Evolutionary conservation across 2,888 invertebrate species (phyloP), one percentile per base, ranked within the genome.

Genomic region (Seladonia tumulorum): DNA sequence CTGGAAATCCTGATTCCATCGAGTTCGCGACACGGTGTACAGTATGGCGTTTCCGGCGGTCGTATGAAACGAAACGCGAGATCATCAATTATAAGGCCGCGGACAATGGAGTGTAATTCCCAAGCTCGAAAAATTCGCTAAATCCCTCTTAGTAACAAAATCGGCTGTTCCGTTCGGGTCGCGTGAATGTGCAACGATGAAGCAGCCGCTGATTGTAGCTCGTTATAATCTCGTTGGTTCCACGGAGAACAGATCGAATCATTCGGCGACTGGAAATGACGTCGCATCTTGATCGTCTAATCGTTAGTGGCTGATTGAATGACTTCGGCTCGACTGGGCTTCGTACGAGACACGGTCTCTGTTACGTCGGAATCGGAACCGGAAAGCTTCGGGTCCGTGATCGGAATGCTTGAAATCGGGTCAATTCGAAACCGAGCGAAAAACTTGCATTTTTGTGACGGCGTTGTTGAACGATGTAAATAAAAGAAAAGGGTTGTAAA

Each of bases 291-390:
- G 57, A 76, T 53, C 45, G 47, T n/a, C 60, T 71, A 60, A 82
- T 82, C 76, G 68, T 83, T 83, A 77, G 68, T 57, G 68, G n/a
- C 63, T 72, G 83, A 76, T 83, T 74, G 22, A 74, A 77, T 77
- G 68, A 68, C 29, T 82, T 76, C 57, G 29, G 35, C n/a, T n/a
- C 72, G 47, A 77, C 53, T 57, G 53, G 68, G 29, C 70, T 25
- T 70, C 53, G 18, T 18, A 7, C 45, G 42, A 72, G 42, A 42
- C 39, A 63, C 63, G 7, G 16, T 16, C 16, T 71, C 45, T 22
- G 16, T 16, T 45, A 71, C 22, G 25, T 39, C 79, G 25, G 22
- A 66, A 63, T 35, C 29, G 29, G 7, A 16, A 25, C 14, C 45
- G 45, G 63, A 66, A 7, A 45, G 47, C 25, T 22, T 29, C 75